Base-by-base conservation (phyloP, 2,888 invertebrate genomes). In the Watsonalla binaria region DNA sequence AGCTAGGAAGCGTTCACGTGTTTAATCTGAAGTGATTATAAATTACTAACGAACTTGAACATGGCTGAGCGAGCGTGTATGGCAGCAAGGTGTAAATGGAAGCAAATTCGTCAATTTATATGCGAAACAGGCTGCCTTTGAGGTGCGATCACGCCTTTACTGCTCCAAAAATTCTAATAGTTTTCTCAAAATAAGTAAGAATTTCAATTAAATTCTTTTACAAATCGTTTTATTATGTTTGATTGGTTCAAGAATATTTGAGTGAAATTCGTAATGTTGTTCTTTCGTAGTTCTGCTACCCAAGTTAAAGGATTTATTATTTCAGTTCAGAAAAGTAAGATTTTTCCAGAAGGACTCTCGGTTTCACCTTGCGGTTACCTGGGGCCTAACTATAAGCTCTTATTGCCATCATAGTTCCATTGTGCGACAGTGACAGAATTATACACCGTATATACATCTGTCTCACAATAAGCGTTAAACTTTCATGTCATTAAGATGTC, bases 81-180 rank as follows among this genome's bases (percentile, higher is more conserved):
- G 81, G 75, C 76, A 76, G 78, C 73, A 80, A 83, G 85, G 88
- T 86, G 87, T 84, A 86, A 88, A 86, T 87, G 78, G 84, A 86
- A 78, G 86, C 83, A 89, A 90, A 89, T 90, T 86, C 82, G 80
- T 86, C 89, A 89, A 90, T 90, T 88, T 89, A 88, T 89, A 90
- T 90, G 89, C 90, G 88, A 84, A 82, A 80, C 86, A 82, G 77
- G 65, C 74, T 72, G 81, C 84, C 84, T 86, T 86, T 86, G 87
- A 86, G 80, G 77, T 68, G 74, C 76, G 82, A 78, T 83, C 78
- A 80, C 75, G 79, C 79, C 79, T 72, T 77, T 73, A 68, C 72
- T 64, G 68, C 66, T 67, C 65, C 69, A 76, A 80, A 80, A 78
- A 79, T 76, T 76, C 73, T 72, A 79, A 80, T 70, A 72, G 68